These are phyloP conservation scores for Zaprionus lineosus DNA, from an alignment of 2,888 invertebrate genomes.

Conservation along the genomic window DNA sequence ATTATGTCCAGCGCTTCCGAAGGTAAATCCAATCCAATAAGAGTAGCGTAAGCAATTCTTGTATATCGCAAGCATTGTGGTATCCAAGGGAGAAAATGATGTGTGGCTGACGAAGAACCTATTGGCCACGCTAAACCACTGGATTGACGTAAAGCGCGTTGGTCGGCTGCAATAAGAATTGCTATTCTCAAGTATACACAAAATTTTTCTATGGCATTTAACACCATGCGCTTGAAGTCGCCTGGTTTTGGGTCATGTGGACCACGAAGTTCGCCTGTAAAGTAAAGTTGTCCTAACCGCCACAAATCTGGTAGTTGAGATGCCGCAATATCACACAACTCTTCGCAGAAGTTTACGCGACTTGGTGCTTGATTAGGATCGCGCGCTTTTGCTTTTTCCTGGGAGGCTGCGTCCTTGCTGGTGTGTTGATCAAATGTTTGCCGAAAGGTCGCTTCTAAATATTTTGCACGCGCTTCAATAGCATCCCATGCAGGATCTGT, in stretches of 20 bases:
- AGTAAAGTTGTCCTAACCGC: conserved; percentile 97
- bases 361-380: conserved; percentile 84
- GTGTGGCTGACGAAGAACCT: conserved; percentile 84
- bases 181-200: conserved; percentile 89
- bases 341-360: conserved; percentile 90
- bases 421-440: conserved; percentile 81
- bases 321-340: conserved; percentile 89
- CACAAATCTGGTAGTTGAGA: conserved; percentile 95
- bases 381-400: conserved; percentile 80
- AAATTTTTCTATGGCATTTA: conserved; percentile 89
- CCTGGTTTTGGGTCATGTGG: conserved; percentile 89
- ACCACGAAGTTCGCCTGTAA: conserved; percentile 92
- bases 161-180: conserved; percentile 87
- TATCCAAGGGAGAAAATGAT: conserved; percentile 87
- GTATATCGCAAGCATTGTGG: conserved; percentile 92
- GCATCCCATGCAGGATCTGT: conserved; percentile 99
- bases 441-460: conserved; percentile 84
- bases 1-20: conserved; percentile 93
- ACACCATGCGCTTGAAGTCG: conserved; percentile 92
- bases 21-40: conserved; percentile 93
- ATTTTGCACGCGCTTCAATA: conserved; percentile 91
- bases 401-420: conserved; percentile 75
- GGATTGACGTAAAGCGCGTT: conserved; percentile 81
- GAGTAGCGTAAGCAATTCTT: conserved; percentile 90
- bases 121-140: conserved; percentile 82